Conservation (phyloP, 2,113 vertebrate genomes). For the Xiphorhynchus elegans region DNA sequence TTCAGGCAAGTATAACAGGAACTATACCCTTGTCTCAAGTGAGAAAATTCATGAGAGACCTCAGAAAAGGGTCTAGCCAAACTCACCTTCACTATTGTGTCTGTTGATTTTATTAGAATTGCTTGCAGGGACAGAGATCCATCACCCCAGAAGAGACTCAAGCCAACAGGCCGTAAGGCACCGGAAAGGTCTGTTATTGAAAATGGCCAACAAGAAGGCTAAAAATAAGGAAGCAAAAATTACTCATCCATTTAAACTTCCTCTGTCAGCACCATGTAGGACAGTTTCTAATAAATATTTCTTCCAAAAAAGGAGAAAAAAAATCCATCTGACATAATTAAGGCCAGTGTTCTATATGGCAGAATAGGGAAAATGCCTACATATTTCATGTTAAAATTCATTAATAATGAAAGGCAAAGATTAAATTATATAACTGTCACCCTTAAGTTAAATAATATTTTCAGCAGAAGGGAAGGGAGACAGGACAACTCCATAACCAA, state of each 20-base stretch:
- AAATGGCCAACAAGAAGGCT: constrained; percentile 14
- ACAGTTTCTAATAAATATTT: constrained; percentile 53
- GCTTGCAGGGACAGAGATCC: background rate
- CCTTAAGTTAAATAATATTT: constrained; percentile 81
- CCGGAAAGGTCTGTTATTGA: background rate
- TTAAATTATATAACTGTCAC: constrained; percentile 81
- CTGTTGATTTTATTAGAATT: background rate
- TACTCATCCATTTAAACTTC: constrained; percentile 43
- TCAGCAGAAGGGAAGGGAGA: constrained; percentile 58
- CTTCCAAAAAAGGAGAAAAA: constrained; percentile 32
- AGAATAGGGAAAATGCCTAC: constrained; percentile 65
- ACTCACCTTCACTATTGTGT: background rate
- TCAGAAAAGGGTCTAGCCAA: background rate
- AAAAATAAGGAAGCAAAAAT: constrained; percentile 42
- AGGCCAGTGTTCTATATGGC: constrained; percentile 32
- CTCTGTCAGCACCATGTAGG: constrained; percentile 27
- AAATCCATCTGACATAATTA: constrained; percentile 63
- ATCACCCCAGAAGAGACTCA: background rate
- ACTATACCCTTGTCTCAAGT: background rate
- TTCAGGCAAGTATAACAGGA: background rate
- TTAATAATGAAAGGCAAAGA: constrained; percentile 79
- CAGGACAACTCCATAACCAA: constrained; percentile 33
- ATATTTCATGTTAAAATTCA: constrained; percentile 83
- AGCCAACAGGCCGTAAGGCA: background rate
- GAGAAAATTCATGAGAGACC: background rate